Percentiles rank a stretch among this genome's conserved stretches.
These are phyloP conservation scores for Allobates femoralis DNA, from an alignment of 2,797 vertebrate species.

Conservation along the genomic window DNA sequence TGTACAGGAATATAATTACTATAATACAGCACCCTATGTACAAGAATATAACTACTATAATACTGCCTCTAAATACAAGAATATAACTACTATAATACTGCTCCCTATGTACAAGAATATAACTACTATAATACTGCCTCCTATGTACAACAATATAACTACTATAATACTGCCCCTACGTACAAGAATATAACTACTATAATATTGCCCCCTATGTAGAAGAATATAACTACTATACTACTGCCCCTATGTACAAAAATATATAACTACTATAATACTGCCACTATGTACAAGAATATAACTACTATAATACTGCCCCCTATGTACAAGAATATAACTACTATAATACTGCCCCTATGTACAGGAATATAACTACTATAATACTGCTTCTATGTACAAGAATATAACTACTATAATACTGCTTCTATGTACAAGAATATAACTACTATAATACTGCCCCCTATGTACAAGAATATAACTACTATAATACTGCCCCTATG, in stretches of 20 bases:
- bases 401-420: too few relatives aligned
- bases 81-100: neutral
- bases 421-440: too few relatives aligned
- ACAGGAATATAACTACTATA: too few relatives aligned
- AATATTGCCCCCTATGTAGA: neutral
- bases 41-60: conserved; percentile 4
- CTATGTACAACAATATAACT: neutral
- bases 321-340: too few relatives aligned
- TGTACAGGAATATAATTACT: neutral
- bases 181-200: conserved; percentile 16
- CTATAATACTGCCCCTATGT: too few relatives aligned
- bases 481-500: too few relatives aligned
- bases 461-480: too few relatives aligned
- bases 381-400: too few relatives aligned
- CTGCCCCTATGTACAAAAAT: neutral
- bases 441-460: too few relatives aligned
- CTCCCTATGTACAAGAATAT: neutral
- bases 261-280: neutral
- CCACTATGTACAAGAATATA: neutral
- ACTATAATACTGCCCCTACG: neutral
- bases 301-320: neutral
- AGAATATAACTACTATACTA: neutral
- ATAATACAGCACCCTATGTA: neutral
- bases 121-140: neutral
- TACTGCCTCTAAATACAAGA: neutral